A percentile compares a stretch with the other conserved stretches of the same genome.
Conservation (phyloP, 2,888 invertebrate species). For the Trichopoda pennipes region DNA sequence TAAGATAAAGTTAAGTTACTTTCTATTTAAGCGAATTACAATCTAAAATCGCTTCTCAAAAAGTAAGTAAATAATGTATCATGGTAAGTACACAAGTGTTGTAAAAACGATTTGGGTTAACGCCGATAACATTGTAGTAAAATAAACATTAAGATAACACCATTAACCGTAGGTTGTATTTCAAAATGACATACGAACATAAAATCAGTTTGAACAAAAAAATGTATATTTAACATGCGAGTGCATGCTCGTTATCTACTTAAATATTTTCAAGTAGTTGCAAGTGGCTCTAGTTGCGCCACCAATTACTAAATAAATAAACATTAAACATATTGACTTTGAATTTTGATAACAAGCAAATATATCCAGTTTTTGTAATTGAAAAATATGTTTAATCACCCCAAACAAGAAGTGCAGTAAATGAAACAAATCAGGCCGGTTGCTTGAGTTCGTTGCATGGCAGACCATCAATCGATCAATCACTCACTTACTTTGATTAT, state of each 20-base stretch:
- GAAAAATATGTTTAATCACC: conserved; percentile 18
- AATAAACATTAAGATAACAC: conserved; percentile 39
- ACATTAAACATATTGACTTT: conserved; percentile 34
- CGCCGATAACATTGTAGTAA: conserved; percentile 55
- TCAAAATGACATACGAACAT: conserved; percentile 37
- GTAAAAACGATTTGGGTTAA: conserved; percentile 57
- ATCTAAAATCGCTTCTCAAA: not conserved
- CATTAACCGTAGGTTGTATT: conserved; percentile 45
- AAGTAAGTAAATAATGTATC: conserved; percentile 29
- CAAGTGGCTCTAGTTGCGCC: conserved; percentile 50
- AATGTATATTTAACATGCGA: not conserved
- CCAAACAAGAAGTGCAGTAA: conserved; percentile 21
- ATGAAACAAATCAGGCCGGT: conserved; percentile 31
- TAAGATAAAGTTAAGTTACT: conserved; percentile 37
- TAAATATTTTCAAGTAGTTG: conserved; percentile 4
- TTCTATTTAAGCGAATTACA: conserved; percentile 1
- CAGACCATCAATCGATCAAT: conserved; percentile 58
- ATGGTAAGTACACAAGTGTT: conserved; percentile 34
- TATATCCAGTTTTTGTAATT: conserved; percentile 1
- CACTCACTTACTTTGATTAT: conserved; percentile 45
- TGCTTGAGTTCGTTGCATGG: not conserved
- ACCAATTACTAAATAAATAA: conserved; percentile 43
- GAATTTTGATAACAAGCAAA: conserved; percentile 16
- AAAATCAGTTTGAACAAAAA: conserved; percentile 14
- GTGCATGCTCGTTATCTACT: not conserved